Evolutionary conservation across 2,797 vertebrate genomes (phyloP), one percentile per base, ranked within the genome.

Genomic region (Enteromius trimaculatus): DNA sequence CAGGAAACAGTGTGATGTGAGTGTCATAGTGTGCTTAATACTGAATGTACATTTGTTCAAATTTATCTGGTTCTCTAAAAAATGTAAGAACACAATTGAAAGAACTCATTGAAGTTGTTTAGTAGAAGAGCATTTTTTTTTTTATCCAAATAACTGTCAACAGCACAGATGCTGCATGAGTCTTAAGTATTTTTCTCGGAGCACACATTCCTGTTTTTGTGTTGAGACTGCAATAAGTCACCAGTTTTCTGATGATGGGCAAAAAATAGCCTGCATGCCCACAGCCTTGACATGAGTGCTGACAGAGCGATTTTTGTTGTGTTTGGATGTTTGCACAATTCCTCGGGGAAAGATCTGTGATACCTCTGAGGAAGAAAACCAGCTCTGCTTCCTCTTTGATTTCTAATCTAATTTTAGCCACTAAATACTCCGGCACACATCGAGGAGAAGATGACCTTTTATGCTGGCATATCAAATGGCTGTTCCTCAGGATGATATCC

Each of bases 321-420:
- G 47, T 80, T 80, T 71, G 17, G 37, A 71, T 70, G 78, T 70
- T 80, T 58, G 51, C 66, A 21, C 79, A 17, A 34, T 80, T 71
- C 68, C 68, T 34, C 53, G n/a, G 37, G 68, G 37, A 71, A 34
- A 60, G 79, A 60, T 71, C 37, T 10, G 39, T 21, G 37, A 44
- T 71, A 29, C 62, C 44, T 23, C 21, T 23, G 29, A 47, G 29
- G 44, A 13, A 51, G 26, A 23, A 53, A 66, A 16, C 6, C 21
- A 26, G 66, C 34, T 80, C 51, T 21, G 66, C 5, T 69, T 60
- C 44, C 68, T 60, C n/a, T 8, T n/a, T 7, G 19, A 37, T n/a
- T 23, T 65, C 42, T 6, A 31, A 80, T 60, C 49, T 71, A 44
- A 71, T 71, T n/a, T 71, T 47, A 47, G 19, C 6, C 1, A 11